Evolutionary conservation across 2,888 invertebrate species (phyloP).

Genomic region (Epirrhoe tristata): DNA sequence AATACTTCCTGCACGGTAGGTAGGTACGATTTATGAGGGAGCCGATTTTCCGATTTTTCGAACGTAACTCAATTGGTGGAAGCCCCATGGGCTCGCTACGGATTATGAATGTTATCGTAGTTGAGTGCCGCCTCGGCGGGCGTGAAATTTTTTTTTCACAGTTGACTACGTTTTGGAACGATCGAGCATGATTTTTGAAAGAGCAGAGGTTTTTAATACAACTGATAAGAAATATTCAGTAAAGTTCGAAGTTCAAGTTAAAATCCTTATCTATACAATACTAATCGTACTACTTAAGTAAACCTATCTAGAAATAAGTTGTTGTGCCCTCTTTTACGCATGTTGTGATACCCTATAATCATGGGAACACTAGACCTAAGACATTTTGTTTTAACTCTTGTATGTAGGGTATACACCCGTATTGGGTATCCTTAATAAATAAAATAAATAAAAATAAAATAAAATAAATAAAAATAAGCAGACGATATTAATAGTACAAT

Average conservation of each 20-base stretch:
- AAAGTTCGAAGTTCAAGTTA: background rate
- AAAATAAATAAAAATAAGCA: too few species aligned
- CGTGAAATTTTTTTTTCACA: slow-evolving; percentile 49
- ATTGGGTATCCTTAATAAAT: too few species aligned
- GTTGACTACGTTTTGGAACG: slow-evolving; percentile 31
- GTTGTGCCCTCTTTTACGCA: too few species aligned
- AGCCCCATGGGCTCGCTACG: slow-evolving; percentile 61
- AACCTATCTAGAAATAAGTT: too few species aligned
- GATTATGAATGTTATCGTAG: slow-evolving; percentile 71
- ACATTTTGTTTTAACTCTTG: too few species aligned
- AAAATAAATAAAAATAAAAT: too few species aligned
- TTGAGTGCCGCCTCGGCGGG: slow-evolving; percentile 53
- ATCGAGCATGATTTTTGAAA: slow-evolving; percentile 34
- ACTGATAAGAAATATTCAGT: background rate
- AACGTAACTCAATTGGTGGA: slow-evolving; percentile 64
- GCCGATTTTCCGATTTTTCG: slow-evolving; percentile 65
- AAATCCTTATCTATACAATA: too few species aligned
- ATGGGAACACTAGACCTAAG: too few species aligned
- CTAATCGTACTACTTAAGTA: too few species aligned
- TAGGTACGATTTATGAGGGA: slow-evolving; percentile 60
- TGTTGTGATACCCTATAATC: too few species aligned
- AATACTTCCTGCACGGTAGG: slow-evolving; percentile 47
- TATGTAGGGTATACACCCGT: too few species aligned
- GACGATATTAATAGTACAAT: background rate
- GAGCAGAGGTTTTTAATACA: background rate